phyloP scores from a whole-genome alignment of 2,113 vertebrate genomes.

The human (Homo sapiens) region GRCh38 chr11:49300001-49300500 shows the following conservation, averaged over 20 bases:
- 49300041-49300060: background rate
- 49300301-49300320: background rate
- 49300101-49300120: background rate
- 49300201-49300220: background rate
- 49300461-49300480: background rate
- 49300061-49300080: background rate
- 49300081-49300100: no score
- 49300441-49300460: background rate
- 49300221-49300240: background rate
- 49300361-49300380: slow-evolving; percentile 10
- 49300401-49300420: background rate
- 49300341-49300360: background rate
- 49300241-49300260: background rate
- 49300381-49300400: background rate
- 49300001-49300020: background rate
- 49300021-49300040: background rate
- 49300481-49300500: background rate
- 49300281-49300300: background rate
- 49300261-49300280: background rate
- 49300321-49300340: background rate
- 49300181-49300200: background rate
- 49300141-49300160: background rate
- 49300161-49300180: background rate
- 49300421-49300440: background rate
- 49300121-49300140: background rate